Conservation (phyloP, 1,140 invertebrate genomes). For the Potamilus streckersoni region DNA sequence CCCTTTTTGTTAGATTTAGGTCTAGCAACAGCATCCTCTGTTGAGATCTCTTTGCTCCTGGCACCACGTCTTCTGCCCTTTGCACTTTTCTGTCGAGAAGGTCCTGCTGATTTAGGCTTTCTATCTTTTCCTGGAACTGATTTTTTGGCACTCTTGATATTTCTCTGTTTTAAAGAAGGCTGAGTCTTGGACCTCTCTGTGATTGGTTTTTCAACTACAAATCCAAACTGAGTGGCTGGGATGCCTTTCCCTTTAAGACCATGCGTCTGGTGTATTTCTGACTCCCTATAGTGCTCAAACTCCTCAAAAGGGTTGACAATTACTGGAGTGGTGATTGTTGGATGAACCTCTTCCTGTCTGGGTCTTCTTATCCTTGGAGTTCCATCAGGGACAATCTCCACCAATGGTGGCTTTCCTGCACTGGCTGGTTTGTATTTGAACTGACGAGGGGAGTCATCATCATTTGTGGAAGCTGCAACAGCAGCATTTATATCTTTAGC, state of each 20-base stretch:
- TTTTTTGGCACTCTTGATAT: slow-evolving; percentile 44
- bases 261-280: slow-evolving; percentile 2
- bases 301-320: slow-evolving; percentile 62
- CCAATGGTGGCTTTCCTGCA: slow-evolving; percentile 37
- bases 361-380: slow-evolving; percentile 31
- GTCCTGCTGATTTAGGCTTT: slow-evolving; percentile 42
- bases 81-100: slow-evolving; percentile 30
- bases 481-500: slow-evolving; percentile 13
- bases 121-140: slow-evolving; percentile 25
- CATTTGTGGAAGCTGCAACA: neutral
- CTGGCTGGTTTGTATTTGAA: slow-evolving; percentile 36
- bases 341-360: slow-evolving; percentile 17
- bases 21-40: slow-evolving; percentile 38
- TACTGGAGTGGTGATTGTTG: slow-evolving; percentile 48
- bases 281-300: slow-evolving; percentile 25
- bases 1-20: slow-evolving; percentile 49
- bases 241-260: slow-evolving; percentile 13
- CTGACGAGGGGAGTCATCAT: neutral
- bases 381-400: slow-evolving; percentile 38
- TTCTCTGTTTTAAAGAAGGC: slow-evolving; percentile 35
- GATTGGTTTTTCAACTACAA: slow-evolving; percentile 44
- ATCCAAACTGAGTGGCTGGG: slow-evolving; percentile 45
- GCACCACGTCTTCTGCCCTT: slow-evolving; percentile 37
- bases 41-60: slow-evolving; percentile 38
- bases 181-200: slow-evolving; percentile 44